Base-by-base conservation (phyloP, 2,797 vertebrate species). In the Eulemur coronatus region DNA sequence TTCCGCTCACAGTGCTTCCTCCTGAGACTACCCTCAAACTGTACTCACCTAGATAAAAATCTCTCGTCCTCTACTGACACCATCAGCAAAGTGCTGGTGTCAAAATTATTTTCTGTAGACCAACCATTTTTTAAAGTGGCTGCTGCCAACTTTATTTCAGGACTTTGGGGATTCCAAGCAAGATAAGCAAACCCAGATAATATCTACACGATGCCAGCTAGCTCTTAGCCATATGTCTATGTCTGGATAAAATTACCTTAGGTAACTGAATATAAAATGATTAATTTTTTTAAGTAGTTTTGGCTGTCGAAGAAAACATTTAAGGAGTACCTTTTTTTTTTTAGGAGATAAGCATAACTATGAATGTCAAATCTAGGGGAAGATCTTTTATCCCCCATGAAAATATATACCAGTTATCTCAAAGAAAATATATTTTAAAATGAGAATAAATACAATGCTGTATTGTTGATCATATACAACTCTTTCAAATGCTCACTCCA, bases 21-120 rank as follows among this genome's bases (percentile, higher is more conserved):
- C 63, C 0, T 6, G 26, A 97, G 79, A 63, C 20, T 17, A 55
- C 55, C 55, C 67, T 91, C 52, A 59, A 46, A 30, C 10, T 69
- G 7, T 7, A 63, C 24, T 85, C 91, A 85, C 30, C 92, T 7
- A 52, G 67, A 80, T 92, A 73, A 97, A 97, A 98, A 97, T 96
- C 90, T 90, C 76, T 92, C 30, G 95, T 82, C 55, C 46, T 85
- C 57, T 0, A 0, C 87, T 75, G 85, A 97, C 15, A 35, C 57
- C 65, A 92, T 63, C 80, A 86, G 79, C 76, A 81, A 78, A 57
- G 18, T 3, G 1, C 91, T 24, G 28, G 30, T 87, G 95, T 88
- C 95, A 93, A 88, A 95, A 86, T 14, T 81, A 84, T 84, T 95
- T 95, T 79, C 85, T 69, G 8, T 33, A 61, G 87, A 11, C 67